Evolutionary conservation across 1,140 invertebrate species (phyloP).

Genomic region (Alviniconcha marisindica): DNA sequence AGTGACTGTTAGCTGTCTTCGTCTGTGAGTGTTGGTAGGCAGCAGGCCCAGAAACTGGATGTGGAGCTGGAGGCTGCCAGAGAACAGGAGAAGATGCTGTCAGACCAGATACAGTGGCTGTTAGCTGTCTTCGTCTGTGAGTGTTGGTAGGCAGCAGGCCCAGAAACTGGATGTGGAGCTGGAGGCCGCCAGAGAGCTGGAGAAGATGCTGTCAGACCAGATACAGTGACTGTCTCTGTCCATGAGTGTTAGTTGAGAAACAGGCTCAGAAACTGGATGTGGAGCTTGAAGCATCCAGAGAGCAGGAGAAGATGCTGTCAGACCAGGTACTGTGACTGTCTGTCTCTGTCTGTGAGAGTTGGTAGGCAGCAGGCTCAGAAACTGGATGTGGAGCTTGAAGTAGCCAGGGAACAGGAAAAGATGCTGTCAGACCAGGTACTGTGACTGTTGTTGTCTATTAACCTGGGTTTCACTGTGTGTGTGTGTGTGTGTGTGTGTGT

Average conservation of each 20-base stretch:
- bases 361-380: conserved; percentile 71
- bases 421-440: conserved; percentile 72
- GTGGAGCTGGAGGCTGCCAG: conserved; percentile 68
- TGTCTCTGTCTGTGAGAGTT: too few relatives aligned
- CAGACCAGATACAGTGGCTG: conserved; percentile 68
- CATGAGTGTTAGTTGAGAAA: conserved; percentile 40
- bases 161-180: conserved; percentile 71
- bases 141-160: conserved; percentile 61
- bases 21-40: too few relatives aligned
- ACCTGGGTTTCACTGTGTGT: too few relatives aligned
- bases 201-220: conserved; percentile 72
- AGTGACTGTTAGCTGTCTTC: too few relatives aligned
- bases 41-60: conserved; percentile 68
- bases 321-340: conserved; percentile 71
- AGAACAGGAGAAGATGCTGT: conserved; percentile 72
- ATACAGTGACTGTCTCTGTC: conserved; percentile 49
- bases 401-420: conserved; percentile 68
- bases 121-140: too few relatives aligned
- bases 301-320: conserved; percentile 72
- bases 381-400: conserved; percentile 68
- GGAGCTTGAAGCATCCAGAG: conserved; percentile 66
- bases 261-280: conserved; percentile 69
- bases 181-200: conserved; percentile 67
- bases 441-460: too few relatives aligned
- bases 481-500: too few relatives aligned